A percentile compares a stretch with the other conserved stretches of the same genome.
Conservation (phyloP, 2,888 invertebrate genomes). For the Rhaphigaster nebulosa region DNA sequence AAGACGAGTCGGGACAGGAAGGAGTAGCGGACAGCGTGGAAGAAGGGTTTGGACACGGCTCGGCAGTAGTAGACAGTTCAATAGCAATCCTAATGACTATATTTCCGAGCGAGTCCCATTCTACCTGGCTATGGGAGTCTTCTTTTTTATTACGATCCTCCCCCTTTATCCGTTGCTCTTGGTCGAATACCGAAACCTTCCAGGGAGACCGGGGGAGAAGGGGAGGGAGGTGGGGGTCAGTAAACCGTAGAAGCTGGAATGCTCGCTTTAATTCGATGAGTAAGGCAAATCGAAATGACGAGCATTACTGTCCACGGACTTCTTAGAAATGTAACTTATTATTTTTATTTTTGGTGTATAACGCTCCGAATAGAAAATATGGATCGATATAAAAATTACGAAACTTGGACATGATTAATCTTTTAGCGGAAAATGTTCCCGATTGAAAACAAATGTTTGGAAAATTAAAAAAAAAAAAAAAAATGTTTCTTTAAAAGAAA, state of each 20-base stretch:
- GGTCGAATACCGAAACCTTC: neutral
- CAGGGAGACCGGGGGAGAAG: neutral
- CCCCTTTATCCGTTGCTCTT: neutral
- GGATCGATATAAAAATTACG: neutral
- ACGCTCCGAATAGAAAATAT: neutral
- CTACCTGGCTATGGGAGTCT: constrained; percentile 35
- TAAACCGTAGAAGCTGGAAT: constrained; percentile 25
- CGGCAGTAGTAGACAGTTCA: constrained; percentile 13
- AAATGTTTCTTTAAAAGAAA: too few species aligned
- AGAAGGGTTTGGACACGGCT: constrained; percentile 17
- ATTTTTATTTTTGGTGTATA: neutral
- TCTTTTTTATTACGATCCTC: constrained; percentile 14
- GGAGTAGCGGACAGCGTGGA: neutral
- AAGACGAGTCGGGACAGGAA: neutral
- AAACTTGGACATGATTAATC: too few species aligned
- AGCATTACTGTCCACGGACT: neutral
- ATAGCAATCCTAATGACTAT: constrained; percentile 44
- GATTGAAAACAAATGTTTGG: too few species aligned
- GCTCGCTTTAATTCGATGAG: constrained; percentile 8
- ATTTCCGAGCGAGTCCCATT: neutral
- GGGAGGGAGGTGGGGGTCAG: too few species aligned
- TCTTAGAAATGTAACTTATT: neutral
- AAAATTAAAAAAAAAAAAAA: too few species aligned
- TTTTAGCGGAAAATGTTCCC: too few species aligned
- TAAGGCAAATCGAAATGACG: neutral